Percentiles rank a stretch among this genome's conserved stretches.
Conservation (phyloP, 2,113 vertebrate genomes). For the Hydrolagus affinis region DNA sequence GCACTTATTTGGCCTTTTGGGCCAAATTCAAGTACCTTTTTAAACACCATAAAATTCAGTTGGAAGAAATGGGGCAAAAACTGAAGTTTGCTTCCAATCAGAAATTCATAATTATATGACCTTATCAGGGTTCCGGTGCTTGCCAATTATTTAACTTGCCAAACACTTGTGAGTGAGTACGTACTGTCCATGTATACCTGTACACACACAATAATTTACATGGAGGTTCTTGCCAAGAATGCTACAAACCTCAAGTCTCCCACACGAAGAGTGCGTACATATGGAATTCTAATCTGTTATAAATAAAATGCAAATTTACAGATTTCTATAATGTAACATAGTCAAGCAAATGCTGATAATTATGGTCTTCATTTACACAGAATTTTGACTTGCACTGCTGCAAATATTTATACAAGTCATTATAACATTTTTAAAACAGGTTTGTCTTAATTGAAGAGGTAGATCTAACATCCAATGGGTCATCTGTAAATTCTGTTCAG, state of each 20-base stretch:
- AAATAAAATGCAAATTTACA: conserved; percentile 28
- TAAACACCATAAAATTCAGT: background rate
- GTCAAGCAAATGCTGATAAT: conserved; percentile 26
- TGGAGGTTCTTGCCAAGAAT: background rate
- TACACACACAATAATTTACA: conserved; percentile 9
- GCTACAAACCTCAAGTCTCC: conserved; percentile 20
- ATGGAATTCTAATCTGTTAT: conserved; percentile 11
- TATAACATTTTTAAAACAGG: conserved; percentile 20
- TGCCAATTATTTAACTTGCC: conserved; percentile 17
- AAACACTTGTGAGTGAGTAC: background rate
- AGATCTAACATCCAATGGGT: conserved; percentile 2
- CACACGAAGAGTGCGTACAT: conserved; percentile 5
- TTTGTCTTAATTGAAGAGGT: conserved; percentile 29
- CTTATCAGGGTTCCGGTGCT: conserved; percentile 2
- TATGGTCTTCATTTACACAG: conserved; percentile 14
- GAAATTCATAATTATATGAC: conserved; percentile 1
- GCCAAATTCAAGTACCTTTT: background rate
- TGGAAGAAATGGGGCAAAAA: background rate
- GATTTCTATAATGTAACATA: conserved; percentile 25
- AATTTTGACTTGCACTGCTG: conserved; percentile 8
- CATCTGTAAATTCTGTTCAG: conserved; percentile 13
- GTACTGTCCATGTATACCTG: background rate
- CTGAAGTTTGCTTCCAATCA: background rate
- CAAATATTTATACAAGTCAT: conserved; percentile 26
- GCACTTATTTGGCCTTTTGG: background rate